Evolutionary conservation across 2,797 vertebrate species (phyloP).

Genomic region (Botia almorhae): DNA sequence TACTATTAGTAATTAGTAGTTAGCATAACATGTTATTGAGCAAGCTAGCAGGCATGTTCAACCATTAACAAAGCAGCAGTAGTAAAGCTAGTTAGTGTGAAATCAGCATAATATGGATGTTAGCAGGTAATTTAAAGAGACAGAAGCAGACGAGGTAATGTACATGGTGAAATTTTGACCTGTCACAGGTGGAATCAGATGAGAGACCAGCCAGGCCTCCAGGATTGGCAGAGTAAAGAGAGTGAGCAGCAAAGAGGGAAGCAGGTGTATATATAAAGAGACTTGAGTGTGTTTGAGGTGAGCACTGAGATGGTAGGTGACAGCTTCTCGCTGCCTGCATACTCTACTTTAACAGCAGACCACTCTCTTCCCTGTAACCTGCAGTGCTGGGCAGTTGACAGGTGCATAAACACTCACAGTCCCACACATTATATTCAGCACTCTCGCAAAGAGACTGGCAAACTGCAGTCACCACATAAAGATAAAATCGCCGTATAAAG

Average conservation of each 20-base stretch:
- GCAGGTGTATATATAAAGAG: conserved; percentile 37
- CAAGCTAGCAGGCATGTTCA: neutral
- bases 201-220: neutral
- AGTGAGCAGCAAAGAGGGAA: conserved; percentile 37
- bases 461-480: conserved; percentile 21
- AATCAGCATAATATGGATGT: neutral
- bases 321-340: conserved; percentile 50
- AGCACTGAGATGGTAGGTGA: conserved; percentile 48
- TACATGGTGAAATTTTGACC: neutral
- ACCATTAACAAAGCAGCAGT: neutral
- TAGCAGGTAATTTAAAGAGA: conserved; percentile 1
- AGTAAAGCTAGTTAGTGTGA: conserved; percentile 7
- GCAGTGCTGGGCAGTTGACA: conserved; percentile 46
- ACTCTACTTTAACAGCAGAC: conserved; percentile 24
- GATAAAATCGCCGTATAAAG: neutral
- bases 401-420: conserved; percentile 26
- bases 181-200: conserved; percentile 30
- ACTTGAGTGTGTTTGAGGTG: conserved; percentile 39
- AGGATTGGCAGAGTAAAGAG: conserved; percentile 41
- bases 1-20: neutral
- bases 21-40: neutral
- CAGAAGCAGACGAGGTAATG: conserved; percentile 11
- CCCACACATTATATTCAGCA: conserved; percentile 22
- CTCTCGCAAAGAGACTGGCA: conserved; percentile 12
- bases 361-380: conserved; percentile 24